Base-by-base conservation (phyloP, 2,888 invertebrate species). In the Cerastis leucographa region DNA sequence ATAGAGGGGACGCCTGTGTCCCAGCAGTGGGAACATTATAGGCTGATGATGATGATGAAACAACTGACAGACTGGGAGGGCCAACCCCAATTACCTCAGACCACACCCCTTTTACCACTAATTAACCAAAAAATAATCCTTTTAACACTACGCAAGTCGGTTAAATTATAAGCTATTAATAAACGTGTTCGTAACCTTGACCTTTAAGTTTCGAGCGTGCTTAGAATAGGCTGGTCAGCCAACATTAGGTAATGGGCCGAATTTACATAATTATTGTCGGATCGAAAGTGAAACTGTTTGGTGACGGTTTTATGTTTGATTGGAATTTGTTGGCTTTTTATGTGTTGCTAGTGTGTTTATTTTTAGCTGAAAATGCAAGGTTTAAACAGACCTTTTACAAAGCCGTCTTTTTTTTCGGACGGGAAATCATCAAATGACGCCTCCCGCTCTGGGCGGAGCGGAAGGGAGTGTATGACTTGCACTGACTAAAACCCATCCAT, bases 221-320 rank as follows among this genome's bases (percentile, higher is more conserved):
- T 66, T 72, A 22, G 84, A 69, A 82, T 83, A 25, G 25, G 70
- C 66, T 59, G 46, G 79, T 51, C 56, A 35, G 44, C 42, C 35
- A 49, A 7, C 11, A 74, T 82, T 79, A 62, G 59, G 14, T 72
- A 83, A 72, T 79, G 44, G 71, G 0, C 2, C 22, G 42, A 51
- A 78, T 82, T 83, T 69, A 72, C 82, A 82, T 83, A 82, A 72
- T 81, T 65, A 54, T 59, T 74, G 29, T 49, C 65, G 71, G 25
- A 44, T 25, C 11, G 74, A 82, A 79, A 79, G 83, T 65, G 61
- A 83, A 79, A 71, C 19, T 71, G 22, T 68, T 2, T 69, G 51
- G 80, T 59, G 56, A 69, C 59, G 51, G 44, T 66, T 49, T 69
- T 14, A 49, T 19, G 29, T 69, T 65, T n/a, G 22, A 65, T 69